phyloP scores from a whole-genome alignment of 2,888 invertebrate species.

The Sepiola atlantica region DNA sequence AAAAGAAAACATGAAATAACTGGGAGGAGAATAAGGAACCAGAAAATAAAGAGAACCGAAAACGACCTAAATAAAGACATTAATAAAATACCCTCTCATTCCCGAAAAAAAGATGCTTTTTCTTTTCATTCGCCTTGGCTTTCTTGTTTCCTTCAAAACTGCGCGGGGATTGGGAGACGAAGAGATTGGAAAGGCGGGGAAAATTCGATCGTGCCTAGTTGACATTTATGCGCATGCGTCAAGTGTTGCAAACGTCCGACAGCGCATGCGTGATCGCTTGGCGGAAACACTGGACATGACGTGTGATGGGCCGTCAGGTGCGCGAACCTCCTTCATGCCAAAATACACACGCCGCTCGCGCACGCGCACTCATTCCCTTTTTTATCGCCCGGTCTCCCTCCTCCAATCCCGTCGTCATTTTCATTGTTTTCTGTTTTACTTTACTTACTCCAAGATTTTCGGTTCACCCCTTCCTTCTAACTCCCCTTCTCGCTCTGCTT shows the following conservation, averaged over 20 bases:
- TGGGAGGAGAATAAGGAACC: no score
- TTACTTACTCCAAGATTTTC: no score
- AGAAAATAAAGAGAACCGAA: no score
- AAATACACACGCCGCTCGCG: background rate
- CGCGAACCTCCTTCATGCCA: background rate
- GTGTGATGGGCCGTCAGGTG: background rate
- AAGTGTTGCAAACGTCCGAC: constrained; percentile 9
- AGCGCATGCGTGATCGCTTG: background rate
- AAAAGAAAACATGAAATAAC: no score
- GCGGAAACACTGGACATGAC: constrained; percentile 10
- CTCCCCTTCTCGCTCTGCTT: no score
- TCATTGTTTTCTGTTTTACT: no score
- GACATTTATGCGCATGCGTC: constrained; percentile 2
- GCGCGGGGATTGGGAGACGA: background rate
- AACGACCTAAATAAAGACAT: no score
- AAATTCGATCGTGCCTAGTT: background rate
- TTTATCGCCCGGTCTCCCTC: background rate
- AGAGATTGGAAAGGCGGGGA: background rate
- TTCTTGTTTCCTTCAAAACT: background rate
- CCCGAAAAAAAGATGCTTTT: no score
- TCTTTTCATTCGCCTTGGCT: background rate
- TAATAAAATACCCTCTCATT: no score
- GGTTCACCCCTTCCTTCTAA: no score
- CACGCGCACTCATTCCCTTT: background rate
- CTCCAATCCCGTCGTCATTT: no score